Evolutionary conservation across 2,113 vertebrate species (phyloP).

Genomic region (Gymnocephalus cernua): DNA sequence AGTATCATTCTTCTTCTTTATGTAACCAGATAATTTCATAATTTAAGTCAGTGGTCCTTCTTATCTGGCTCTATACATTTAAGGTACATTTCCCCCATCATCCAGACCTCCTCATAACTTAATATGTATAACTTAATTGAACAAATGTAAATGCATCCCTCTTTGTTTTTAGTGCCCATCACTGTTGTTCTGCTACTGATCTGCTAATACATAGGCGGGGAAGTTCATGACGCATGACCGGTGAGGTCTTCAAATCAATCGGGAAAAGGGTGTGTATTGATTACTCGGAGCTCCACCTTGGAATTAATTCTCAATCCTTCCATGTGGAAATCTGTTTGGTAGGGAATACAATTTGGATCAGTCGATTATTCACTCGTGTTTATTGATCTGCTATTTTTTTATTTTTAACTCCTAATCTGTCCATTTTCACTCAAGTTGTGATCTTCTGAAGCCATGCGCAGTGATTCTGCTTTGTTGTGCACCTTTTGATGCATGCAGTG

Average conservation of each 20-base stretch:
- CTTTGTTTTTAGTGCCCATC: background rate
- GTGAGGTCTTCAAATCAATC: constrained; percentile 47
- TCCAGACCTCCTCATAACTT: constrained; percentile 34
- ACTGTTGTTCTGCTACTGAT: constrained; percentile 9
- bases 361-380: constrained; percentile 26
- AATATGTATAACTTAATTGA: background rate
- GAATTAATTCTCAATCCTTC: constrained; percentile 3
- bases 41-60: background rate
- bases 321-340: constrained; percentile 8
- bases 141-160: constrained; percentile 1
- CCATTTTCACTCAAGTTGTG: background rate
- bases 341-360: constrained; percentile 19
- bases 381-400: constrained; percentile 29
- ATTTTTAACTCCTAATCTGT: background rate
- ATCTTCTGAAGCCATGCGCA: background rate
- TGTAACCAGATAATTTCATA: constrained; percentile 15
- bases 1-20: background rate
- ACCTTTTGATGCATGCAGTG: background rate
- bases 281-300: constrained; percentile 26
- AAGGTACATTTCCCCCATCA: constrained; percentile 21
- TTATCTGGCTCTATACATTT: constrained; percentile 34
- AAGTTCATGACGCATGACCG: constrained; percentile 39
- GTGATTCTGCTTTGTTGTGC: background rate
- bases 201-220: constrained; percentile 9
- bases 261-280: constrained; percentile 34